Percentiles rank a stretch among this genome's conserved stretches.
These are phyloP conservation scores for Zoanthus sociatus DNA, from an alignment of 92 coral and sea anemone species.

Conservation along the genomic window DNA sequence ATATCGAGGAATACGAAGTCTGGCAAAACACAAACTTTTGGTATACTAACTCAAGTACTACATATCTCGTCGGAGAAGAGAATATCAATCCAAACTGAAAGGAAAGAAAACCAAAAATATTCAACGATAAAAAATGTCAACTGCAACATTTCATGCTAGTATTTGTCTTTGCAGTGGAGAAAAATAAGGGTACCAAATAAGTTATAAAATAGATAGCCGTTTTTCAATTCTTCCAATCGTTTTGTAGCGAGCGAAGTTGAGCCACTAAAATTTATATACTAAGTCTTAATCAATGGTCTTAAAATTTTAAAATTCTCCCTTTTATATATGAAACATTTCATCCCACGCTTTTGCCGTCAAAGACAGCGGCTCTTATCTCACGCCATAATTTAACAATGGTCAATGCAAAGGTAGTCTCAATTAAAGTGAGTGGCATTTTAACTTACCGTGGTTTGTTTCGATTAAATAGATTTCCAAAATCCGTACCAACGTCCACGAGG, in stretches of 20 bases:
- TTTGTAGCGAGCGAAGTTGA: not conserved
- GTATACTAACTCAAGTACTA: not conserved
- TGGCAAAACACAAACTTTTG: not conserved
- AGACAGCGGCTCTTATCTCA: not conserved
- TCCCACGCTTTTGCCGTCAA: not conserved
- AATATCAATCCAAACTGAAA: not conserved
- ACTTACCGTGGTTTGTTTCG: not conserved
- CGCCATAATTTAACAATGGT: not conserved
- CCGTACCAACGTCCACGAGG: not conserved
- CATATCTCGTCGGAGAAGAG: not conserved
- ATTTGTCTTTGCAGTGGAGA: not conserved
- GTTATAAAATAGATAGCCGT: not conserved
- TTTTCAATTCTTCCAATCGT: conserved; percentile 5
- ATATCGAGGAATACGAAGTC: not conserved
- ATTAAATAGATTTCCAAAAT: not conserved
- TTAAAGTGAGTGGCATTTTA: not conserved
- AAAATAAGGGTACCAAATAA: not conserved
- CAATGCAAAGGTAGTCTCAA: not conserved
- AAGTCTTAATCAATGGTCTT: not conserved
- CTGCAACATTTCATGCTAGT: not conserved
- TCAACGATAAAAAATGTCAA: not conserved
- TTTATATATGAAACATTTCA: not conserved
- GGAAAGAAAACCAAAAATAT: not conserved
- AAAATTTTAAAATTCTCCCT: not conserved
- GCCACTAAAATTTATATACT: not conserved